Evolutionary conservation across 2,888 invertebrate species (phyloP), one percentile per base, ranked within the genome.

Genomic region (Acrobasis suavella): DNA sequence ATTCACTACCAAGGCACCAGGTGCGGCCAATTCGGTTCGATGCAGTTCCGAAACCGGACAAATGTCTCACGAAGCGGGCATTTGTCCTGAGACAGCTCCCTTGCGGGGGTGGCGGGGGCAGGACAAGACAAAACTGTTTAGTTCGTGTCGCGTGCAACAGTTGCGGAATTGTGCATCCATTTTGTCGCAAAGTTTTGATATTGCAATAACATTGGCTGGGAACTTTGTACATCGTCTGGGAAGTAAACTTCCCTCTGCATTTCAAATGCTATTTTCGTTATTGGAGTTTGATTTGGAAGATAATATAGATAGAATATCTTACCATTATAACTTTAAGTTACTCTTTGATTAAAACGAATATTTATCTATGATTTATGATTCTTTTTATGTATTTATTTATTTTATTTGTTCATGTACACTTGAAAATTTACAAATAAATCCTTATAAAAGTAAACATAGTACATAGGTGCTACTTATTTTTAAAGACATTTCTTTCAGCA

Each of bases 61-160:
- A 15, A 16, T 55, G 16, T 9, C 55, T 16, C 55, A 55, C 16
- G 55, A 3, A 38, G 9, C 15, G n/a, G n/a, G 7, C 54, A 55
- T 55, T 38, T 38, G 54, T 55, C 38, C 14, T 51, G 15, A 8
- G 10, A 32, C 37, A 51, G 32, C 32, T 51, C 14, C 15, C 37
- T 14, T 10, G 12, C 42, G 42, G 14, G 14, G n/a, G 6, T 1
- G 37, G 37, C 9, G 37, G n/a, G n/a, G 37, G 54, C n/a, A 37
- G 9, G 54, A 54, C 54, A 38, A 37, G 54, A 54, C 54, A 37
- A 54, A 37, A 37, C 54, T 54, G 54, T 37, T 54, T 38, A 54
- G 37, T 38, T 54, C 37, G 54, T 54, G 54, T 54, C 54, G 37
- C 37, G 32, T 10, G 46, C 46, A 46, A 46, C 46, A 46, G 46